phyloP scores from a whole-genome alignment of 2,113 vertebrate species.

The Okapia johnstoni region DNA sequence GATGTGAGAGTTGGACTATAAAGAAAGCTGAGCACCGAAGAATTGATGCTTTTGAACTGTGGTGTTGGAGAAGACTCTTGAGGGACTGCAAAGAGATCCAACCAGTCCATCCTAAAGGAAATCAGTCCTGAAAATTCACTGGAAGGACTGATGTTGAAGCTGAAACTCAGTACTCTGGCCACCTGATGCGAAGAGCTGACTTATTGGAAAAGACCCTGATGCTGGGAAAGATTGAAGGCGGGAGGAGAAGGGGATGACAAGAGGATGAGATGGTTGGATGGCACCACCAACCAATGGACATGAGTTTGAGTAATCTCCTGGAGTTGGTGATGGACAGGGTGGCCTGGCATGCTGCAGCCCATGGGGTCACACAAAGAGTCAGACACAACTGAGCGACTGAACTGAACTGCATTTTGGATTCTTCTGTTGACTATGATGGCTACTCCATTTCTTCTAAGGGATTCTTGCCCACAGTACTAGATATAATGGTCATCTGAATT shows the following conservation, averaged over 20 bases:
- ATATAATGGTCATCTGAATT: background rate
- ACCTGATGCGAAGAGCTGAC: background rate
- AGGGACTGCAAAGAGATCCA: background rate
- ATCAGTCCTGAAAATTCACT: background rate
- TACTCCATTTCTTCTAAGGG: background rate
- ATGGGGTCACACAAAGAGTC: background rate
- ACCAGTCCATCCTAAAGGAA: background rate
- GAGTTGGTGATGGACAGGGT: background rate
- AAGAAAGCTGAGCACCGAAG: background rate
- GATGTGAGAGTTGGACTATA: background rate
- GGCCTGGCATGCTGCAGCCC: background rate
- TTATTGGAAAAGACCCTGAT: background rate
- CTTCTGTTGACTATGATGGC: accelerated
- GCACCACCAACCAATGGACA: background rate
- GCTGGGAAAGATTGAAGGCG: background rate
- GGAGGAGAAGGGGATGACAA: background rate
- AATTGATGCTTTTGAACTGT: background rate
- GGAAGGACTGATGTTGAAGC: background rate
- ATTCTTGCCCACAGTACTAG: background rate
- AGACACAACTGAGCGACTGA: background rate
- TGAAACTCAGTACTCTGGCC: background rate
- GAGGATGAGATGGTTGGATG: background rate
- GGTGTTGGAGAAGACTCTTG: background rate
- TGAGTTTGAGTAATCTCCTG: background rate
- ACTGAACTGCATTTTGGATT: background rate